A percentile compares a stretch with the other conserved stretches of the same genome.
Conservation (phyloP, 2,888 invertebrate species). For the Stenodera caucasica region DNA sequence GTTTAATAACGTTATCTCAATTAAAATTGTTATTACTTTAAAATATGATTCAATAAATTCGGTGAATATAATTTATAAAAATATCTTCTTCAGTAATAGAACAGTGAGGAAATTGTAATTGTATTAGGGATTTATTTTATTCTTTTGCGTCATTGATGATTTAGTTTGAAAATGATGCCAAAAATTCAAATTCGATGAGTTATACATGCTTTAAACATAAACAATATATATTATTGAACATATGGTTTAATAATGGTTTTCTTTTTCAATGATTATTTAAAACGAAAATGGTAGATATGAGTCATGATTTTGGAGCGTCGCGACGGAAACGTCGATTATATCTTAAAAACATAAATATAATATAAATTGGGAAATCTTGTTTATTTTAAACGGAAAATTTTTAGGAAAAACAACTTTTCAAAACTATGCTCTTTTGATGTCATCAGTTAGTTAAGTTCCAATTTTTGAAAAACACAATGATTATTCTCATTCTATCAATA, state of each 20-base stretch:
- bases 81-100: neutral
- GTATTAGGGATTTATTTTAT: neutral
- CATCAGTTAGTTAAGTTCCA: neutral
- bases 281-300: conserved; percentile 15
- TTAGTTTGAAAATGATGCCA: neutral
- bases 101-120: neutral
- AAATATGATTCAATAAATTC: too few species aligned
- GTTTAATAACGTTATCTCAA: too few species aligned
- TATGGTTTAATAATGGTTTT: too few species aligned
- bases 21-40: too few species aligned
- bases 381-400: conserved; percentile 1
- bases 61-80: too few species aligned
- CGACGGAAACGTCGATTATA: conserved; percentile 23
- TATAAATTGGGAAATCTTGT: neutral
- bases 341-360: neutral
- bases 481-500: neutral
- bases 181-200: neutral
- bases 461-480: neutral
- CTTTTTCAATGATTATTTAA: neutral
- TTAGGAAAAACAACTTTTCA: neutral
- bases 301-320: conserved; percentile 25
- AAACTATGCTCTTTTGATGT: neutral
- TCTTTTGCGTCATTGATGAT: neutral
- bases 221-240: neutral
- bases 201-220: neutral